Base-by-base conservation (phyloP, 2,797 vertebrate species). In the Adrianichthys oophorus region DNA sequence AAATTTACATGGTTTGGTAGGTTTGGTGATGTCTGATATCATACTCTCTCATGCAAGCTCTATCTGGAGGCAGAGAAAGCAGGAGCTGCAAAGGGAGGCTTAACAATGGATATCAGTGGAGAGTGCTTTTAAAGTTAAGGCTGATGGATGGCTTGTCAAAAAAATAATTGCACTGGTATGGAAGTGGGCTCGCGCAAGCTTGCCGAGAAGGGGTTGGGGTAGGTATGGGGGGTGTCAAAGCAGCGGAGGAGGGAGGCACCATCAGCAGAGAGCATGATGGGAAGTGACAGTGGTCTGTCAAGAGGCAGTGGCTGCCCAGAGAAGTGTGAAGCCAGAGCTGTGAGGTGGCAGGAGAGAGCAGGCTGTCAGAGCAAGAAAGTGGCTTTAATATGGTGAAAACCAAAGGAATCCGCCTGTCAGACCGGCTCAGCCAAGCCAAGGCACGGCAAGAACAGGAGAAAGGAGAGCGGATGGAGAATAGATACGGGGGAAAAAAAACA, bases 101-200 rank as follows among this genome's bases (percentile, higher is more conserved):
- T 98, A 98, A 98, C 97, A 98, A 98, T 98, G 97, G 95, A 98
- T 98, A 98, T 98, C 97, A 96, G 94, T 93, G 90, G 94, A 98
- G 96, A 98, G 95, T 97, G 96, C 98, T 99, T 98, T 99, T 98
- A 99, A 99, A 98, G 96, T 98, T 98, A 98, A 98, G 96, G 95
- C 96, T 99, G 98, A 99, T 98, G 98, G 98, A 99, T 99, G 96
- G 96, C 97, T 99, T 99, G 97, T 99, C 98, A 99, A 98, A 98
- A 99, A 98, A 98, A 98, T 98, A 99, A 99, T 99, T 98, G 98
- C 96, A 96, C 95, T 95, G 96, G 94, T 95, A 95, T 95, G 95
- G 95, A 98, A 98, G 95, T 97, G 93, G 93, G 95, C 93, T 94
- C 93, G 93, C 76, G 89, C 94, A 92, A 92, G 94, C 94, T 95